These are phyloP conservation scores for Phallusia fumigata DNA, from an alignment of 23 tunicate species.

Conservation along the genomic window DNA sequence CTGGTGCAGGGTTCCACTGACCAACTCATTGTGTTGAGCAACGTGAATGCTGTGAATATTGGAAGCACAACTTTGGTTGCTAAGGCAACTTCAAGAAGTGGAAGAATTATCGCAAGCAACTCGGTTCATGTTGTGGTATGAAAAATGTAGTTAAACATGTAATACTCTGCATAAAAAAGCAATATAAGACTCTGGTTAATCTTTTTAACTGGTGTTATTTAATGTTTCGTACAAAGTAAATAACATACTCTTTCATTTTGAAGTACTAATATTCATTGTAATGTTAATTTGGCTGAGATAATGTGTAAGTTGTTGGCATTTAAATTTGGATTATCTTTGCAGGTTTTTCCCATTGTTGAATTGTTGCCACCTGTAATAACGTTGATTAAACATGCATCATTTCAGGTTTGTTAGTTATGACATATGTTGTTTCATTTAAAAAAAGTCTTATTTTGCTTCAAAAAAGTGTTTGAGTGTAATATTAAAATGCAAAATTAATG, in stretches of 20 bases:
- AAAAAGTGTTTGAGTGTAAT: too few relatives aligned
- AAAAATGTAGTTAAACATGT: neutral
- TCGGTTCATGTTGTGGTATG: constrained; percentile 49
- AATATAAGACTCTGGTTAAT: too few relatives aligned
- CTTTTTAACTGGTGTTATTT: too few relatives aligned
- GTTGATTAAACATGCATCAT: constrained; percentile 39
- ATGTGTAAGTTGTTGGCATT: too few relatives aligned
- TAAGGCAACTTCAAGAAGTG: constrained; percentile 18
- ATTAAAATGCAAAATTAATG: too few relatives aligned
- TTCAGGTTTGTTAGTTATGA: constrained; percentile 25
- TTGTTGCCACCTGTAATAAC: constrained; percentile 43
- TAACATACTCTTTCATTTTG: too few relatives aligned
- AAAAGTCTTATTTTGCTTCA: too few relatives aligned
- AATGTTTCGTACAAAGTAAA: too few relatives aligned
- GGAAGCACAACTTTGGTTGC: constrained; percentile 54
- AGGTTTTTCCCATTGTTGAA: constrained; percentile 56
- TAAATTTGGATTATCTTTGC: too few relatives aligned
- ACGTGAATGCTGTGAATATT: constrained; percentile 27
- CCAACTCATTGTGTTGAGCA: constrained; percentile 11
- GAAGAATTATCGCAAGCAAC: constrained; percentile 26
- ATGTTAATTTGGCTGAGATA: too few relatives aligned
- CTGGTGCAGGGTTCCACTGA: neutral
- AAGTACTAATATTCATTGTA: too few relatives aligned
- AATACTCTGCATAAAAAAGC: neutral
- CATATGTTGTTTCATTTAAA: too few relatives aligned